Base-by-base conservation (phyloP, 2,797 vertebrate genomes). In the Gallinago solitaria region DNA sequence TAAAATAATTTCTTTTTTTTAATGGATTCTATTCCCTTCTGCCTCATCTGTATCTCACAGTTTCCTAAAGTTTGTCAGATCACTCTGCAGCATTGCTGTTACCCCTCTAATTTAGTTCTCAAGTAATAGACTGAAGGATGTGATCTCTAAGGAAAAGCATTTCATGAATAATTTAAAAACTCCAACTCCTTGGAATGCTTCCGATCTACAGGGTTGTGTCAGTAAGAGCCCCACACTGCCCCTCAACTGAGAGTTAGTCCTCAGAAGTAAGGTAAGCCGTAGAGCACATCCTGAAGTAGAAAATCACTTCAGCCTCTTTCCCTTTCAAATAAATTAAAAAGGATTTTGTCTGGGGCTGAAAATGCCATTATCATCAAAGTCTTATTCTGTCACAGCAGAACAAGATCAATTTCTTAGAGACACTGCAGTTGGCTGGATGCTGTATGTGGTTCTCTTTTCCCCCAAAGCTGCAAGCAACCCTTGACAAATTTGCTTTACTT, bases 311-410 rank as follows among this genome's bases (percentile, higher is more conserved):
- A 80, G 67, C 14, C 41, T 92, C 32, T 90, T 93, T 37, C 15
- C 54, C 45, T 94, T 92, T 95, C 90, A 95, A 95, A 96, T 81
- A 89, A 95, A 94, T 94, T 95, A 87, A 81, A 94, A 95, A 91
- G 87, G 87, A 95, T 95, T 95, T 94, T 96, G 57, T 96, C 88
- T 94, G 89, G 60, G 92, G 60, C 69, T 93, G 87, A 88, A 96
- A 94, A 95, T 96, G 76, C 93, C 76, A 94, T 96, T 95, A 95
- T 92, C 88, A 93, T 97, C 92, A 94, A 95, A 97, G 89, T 82
- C 69, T 84, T 93, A 88, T 81, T 89, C 87, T 97, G 96, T 93
- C 95, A 95, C 51, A 94, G 85, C 68, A 89, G 75, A 94, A 95
- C 71, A 93, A 93, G 85, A 95, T 95, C 93, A 94, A 45, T 97